phyloP scores from a whole-genome alignment of 2,113 vertebrate genomes.

The Ptilonorhynchus violaceus region DNA sequence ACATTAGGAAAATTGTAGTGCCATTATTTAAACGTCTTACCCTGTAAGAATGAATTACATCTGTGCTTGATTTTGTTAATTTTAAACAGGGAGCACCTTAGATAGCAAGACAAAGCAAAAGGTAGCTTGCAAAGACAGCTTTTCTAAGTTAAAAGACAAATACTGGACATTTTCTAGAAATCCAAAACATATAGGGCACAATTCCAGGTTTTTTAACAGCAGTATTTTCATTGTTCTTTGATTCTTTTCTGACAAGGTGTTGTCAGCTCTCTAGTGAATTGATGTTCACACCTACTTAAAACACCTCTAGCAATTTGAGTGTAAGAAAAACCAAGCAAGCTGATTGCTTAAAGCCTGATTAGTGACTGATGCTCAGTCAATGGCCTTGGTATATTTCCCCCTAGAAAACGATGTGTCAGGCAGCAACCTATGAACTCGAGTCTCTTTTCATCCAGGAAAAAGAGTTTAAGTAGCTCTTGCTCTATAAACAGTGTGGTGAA shows the following conservation, averaged over 20 bases:
- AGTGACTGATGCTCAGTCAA: background rate
- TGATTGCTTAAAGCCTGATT: background rate
- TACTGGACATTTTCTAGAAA: background rate
- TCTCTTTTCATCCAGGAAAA: background rate
- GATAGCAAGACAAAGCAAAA: background rate
- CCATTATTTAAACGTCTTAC: background rate
- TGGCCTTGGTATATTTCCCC: background rate
- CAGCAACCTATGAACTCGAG: background rate
- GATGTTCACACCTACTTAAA: background rate
- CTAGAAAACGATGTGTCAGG: background rate
- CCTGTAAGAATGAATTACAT: background rate
- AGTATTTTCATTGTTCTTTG: background rate
- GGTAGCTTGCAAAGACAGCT: background rate
- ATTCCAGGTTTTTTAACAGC: background rate
- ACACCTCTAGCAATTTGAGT: background rate
- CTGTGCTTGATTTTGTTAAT: background rate
- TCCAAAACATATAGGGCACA: background rate
- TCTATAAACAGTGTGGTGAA: background rate
- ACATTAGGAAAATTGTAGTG: background rate
- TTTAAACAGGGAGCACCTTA: background rate
- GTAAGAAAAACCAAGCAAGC: background rate
- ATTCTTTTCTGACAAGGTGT: background rate
- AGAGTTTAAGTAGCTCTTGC: background rate
- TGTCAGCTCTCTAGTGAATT: background rate
- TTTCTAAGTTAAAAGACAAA: background rate